A percentile compares a stretch with the other conserved stretches of the same genome.
Conservation (phyloP, 2,113 vertebrate species). For the Carettochelys insculpta region DNA sequence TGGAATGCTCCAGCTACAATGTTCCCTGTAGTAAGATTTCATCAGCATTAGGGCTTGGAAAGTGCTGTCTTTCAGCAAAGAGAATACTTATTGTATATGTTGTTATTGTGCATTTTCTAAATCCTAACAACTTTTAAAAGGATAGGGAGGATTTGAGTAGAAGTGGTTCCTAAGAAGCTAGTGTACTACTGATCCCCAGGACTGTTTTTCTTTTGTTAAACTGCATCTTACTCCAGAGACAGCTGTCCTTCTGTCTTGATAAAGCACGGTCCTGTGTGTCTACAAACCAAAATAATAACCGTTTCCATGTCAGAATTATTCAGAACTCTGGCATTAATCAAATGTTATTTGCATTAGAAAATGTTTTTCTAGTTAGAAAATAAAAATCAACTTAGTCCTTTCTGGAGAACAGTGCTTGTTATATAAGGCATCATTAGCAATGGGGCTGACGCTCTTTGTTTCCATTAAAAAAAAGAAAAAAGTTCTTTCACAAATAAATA, state of each 20-base stretch:
- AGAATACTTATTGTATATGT: conserved; percentile 12
- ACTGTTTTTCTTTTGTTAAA: conserved; percentile 50
- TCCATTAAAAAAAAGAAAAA: conserved; percentile 44
- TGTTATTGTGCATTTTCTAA: background rate
- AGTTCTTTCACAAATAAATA: conserved; percentile 38
- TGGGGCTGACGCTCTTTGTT: conserved; percentile 46
- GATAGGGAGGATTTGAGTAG: conserved; percentile 38
- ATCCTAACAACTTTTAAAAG: conserved; percentile 63
- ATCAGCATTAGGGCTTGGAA: background rate
- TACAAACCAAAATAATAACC: conserved; percentile 14
- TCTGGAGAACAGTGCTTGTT: conserved; percentile 41
- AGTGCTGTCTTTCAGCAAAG: background rate
- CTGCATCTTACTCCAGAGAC: conserved; percentile 16
- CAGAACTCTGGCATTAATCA: conserved; percentile 63
- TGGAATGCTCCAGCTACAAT: background rate
- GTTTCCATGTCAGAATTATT: conserved; percentile 61
- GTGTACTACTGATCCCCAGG: conserved; percentile 35
- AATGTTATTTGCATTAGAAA: conserved; percentile 62
- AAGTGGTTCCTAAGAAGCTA: conserved; percentile 37
- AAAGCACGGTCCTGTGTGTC: background rate
- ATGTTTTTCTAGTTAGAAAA: conserved; percentile 54
- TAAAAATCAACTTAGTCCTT: conserved; percentile 36
- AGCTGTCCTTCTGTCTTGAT: conserved; percentile 18
- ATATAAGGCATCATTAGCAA: conserved; percentile 61
- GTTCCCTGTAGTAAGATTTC: background rate